These are phyloP conservation scores for Gallinago undulata DNA, from an alignment of 2,113 vertebrate genomes.

Conservation along the genomic window DNA sequence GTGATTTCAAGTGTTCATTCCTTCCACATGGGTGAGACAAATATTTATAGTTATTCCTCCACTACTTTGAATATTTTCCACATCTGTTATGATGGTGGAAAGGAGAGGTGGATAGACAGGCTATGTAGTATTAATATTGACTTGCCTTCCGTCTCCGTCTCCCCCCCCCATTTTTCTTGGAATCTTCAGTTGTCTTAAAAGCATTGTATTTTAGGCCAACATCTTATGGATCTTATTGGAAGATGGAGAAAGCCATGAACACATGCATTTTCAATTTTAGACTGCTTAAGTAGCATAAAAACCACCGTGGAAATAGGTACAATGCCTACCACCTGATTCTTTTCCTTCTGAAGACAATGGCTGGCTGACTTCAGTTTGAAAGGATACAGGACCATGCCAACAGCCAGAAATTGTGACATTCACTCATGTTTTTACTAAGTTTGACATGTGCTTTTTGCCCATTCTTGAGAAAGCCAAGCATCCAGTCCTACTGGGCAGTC, in stretches of 20 bases:
- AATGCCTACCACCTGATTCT: neutral
- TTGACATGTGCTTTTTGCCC: neutral
- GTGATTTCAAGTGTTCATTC: conserved; percentile 34
- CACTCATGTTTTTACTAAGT: neutral
- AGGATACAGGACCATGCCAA: neutral
- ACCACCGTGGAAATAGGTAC: neutral
- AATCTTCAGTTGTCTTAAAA: neutral
- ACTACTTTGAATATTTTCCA: conserved; percentile 38
- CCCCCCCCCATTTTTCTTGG: neutral
- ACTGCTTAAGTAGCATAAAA: neutral
- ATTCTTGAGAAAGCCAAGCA: neutral
- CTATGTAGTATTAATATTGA: neutral
- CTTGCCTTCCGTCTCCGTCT: neutral
- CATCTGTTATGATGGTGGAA: neutral
- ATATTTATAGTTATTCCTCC: conserved; percentile 49
- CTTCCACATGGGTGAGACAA: neutral
- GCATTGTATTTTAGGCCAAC: neutral
- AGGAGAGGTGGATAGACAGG: neutral
- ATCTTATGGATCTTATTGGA: neutral
- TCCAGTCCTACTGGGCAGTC: neutral
- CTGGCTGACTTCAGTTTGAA: neutral
- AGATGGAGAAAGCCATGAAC: neutral
- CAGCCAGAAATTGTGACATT: neutral
- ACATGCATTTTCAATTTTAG: neutral
- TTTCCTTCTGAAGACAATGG: neutral